Evolutionary conservation across 1,140 invertebrate species (phyloP), one percentile per base, ranked within the genome.

Genomic region (Diabrotica undecimpunctata): DNA sequence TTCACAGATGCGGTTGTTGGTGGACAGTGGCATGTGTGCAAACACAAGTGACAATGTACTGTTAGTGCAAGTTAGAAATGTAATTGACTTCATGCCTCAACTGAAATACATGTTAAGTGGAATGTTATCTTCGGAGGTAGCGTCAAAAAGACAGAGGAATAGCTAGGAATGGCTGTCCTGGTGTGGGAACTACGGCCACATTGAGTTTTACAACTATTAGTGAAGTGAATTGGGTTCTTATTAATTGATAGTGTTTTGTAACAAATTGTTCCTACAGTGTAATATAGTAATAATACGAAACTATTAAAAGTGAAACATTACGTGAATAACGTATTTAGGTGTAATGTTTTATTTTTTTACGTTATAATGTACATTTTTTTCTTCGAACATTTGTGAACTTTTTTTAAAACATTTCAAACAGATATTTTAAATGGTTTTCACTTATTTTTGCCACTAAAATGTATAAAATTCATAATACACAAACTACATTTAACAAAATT

Each of bases 1-100:
- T 60, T 82, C 83, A 13, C 90, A 92, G 79, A 86, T 90, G 78
- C 86, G 88, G 77, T 85, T 90, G 61, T 80, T 92, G 10, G 84
- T 87, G 72, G 87, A 90, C 70, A 86, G 85, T 56, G 88, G 88
- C 64, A 91, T 90, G 73, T 88, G 85, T 78, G 85, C 87, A 67
- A 86, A 85, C 12, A 76, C 84, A 53, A 86, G 81, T 63, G 86
- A 87, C 57, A 80, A 81, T 51, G 74, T 89, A 70, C 86, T 90
- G 35, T 79, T 94, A 64, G 90, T 94, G 52, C 88, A 90, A 80
- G 88, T 93, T 62, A 85, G 88, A 64, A 90, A 88, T 79, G 88
- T 94, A 59, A 89, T 92, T 81, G 86, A 88, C 69, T 92, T 86
- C 76, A 91, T 93, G 90, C 89, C 88, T n/a, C 92, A 93, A 78